Base-by-base conservation (phyloP, 2,113 vertebrate genomes). In the Rhea pennata region DNA sequence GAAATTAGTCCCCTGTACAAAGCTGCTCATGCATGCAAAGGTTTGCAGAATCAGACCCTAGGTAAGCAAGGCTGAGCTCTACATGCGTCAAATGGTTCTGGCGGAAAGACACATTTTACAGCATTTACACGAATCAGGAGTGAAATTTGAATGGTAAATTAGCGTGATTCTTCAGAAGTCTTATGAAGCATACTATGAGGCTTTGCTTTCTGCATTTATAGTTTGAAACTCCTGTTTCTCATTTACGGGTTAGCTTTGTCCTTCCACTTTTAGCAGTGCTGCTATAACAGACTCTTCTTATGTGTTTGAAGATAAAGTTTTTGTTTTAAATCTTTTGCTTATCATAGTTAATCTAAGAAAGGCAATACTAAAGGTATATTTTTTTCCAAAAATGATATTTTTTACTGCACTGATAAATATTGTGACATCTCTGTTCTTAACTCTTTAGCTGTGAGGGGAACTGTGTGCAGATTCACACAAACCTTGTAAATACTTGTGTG, bases 331-430 rank as follows among this genome's bases (percentile, higher is more conserved):
- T 96, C 93, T 97, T 96, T 98, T 97, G 96, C 96, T 98, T 97
- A 95, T 96, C 97, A 95, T 97, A 98, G 96, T 97, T 98, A 97
- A 97, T 96, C 97, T 97, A 98, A 98, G 97, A 98, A 98, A 98
- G 98, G 98, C 98, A 98, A 98, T 98, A 98, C 97, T 98, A 98
- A 98, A 98, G 96, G 95, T 98, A 97, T 98, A 97, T 98, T 97
- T 98, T 97, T 97, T 98, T 96, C 98, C 93, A 96, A 96, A 98
- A 97, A 98, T 97, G 96, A 96, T 98, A 97, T 98, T 98, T 98
- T 98, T 98, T 98, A 98, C 97, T 98, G 98, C 97, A 97, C 98
- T 98, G 97, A 98, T 98, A 97, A 98, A 96, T 97, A 96, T 96
- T 97, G 95, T 95, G 88, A 96, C 95, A 97, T 96, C 96, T 97